Evolutionary conservation across 1,140 invertebrate genomes (phyloP), one percentile per base, ranked within the genome.

Genomic region (Zaprionus davidi): DNA sequence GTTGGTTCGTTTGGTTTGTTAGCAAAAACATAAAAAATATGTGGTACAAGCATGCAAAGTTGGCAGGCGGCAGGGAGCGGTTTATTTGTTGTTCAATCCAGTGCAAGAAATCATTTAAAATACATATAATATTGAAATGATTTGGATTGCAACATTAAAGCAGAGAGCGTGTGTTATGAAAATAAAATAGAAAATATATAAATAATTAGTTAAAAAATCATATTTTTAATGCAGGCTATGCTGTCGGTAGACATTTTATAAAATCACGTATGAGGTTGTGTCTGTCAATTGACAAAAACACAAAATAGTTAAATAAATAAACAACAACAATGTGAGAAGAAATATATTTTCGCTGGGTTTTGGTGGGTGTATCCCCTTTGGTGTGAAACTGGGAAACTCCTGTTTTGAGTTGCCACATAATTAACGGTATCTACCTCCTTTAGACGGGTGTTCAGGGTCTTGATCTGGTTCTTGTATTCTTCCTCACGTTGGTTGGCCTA

Each of bases 381-480:
- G 24, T 2, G 53, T 53, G 53, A 26, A 62, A 64, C 66, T 90
- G 85, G 85, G 82, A 90, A 90, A 79, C 82, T 82, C 77, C 80
- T 26, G 24, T 84, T 76, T 9, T 44, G 17, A 46, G 41, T 46
- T 46, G n/a, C 17, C 41, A 46, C 41, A 9, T 46, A 9, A 17
- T 46, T 46, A 46, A 46, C 41, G 46, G 66, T 81, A 88, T 80
- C 78, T 93, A 99, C 98, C 98, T 99, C 98, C 96, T 99, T 99
- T 95, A 99, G 97, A 94, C 98, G 97, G 93, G 97, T 97, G 93
- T 98, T 99, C 93, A 99, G 95, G 93, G 98, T 98, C 96, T 99
- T 99, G 95, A 99, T 99, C 95, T 99, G 98, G 94, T 99, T 98
- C 96, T 99, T 99, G 96, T 99, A 99, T 94, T 99, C 98, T 95